Conservation (phyloP, 2,888 invertebrate species). For the Dicranocentrus wangi region DNA sequence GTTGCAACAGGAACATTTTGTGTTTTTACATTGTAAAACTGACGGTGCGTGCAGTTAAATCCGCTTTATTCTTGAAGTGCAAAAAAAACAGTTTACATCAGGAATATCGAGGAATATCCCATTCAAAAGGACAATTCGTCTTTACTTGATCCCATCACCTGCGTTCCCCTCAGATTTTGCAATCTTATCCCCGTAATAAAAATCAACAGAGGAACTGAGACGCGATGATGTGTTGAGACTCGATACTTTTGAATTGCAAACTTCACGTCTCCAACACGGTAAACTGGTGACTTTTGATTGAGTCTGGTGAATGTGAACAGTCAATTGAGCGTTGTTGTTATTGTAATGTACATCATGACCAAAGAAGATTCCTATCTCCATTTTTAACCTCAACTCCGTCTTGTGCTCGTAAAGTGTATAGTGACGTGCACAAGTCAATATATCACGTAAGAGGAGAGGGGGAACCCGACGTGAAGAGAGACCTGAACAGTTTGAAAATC, state of each 20-base stretch:
- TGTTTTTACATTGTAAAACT: no score
- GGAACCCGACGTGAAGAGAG: background rate
- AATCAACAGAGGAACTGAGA: background rate
- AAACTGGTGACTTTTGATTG: no score
- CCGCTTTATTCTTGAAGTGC: no score
- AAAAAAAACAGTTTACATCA: no score
- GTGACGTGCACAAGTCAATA: background rate
- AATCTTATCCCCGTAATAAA: background rate
- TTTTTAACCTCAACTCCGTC: background rate
- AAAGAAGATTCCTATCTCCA: conserved; percentile 1
- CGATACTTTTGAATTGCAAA: no score
- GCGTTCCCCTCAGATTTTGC: background rate
- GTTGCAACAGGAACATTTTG: no score
- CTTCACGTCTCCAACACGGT: no score
- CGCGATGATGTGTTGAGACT: conserved; percentile 9
- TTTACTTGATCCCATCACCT: background rate
- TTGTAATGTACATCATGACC: conserved; percentile 20
- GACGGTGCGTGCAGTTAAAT: no score
- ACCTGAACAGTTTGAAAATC: conserved; percentile 16
- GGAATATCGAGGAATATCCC: no score
- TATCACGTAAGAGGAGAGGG: background rate
- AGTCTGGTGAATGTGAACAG: conserved; percentile 11
- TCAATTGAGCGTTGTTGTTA: conserved; percentile 19
- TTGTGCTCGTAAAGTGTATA: background rate
- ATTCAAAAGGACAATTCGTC: conserved; percentile 14